These are phyloP conservation scores for Paramormyrops hopkinsi DNA, from an alignment of 2,797 vertebrate species.

Conservation along the genomic window DNA sequence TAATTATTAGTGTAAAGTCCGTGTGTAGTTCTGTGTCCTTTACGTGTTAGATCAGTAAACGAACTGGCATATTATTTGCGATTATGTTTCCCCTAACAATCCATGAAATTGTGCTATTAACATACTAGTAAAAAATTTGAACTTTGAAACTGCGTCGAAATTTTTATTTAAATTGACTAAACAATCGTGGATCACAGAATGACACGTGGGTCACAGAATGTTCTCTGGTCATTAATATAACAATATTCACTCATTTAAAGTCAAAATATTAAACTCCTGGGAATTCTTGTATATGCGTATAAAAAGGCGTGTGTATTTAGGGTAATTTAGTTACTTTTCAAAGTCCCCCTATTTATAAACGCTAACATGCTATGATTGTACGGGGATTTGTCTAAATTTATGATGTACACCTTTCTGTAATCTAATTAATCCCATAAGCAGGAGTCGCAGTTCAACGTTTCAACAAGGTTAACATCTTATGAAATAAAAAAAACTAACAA, in stretches of 20 bases:
- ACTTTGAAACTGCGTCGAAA: not conserved
- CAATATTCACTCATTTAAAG: not conserved
- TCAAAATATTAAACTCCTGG: not conserved
- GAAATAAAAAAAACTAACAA: not conserved
- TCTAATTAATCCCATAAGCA: not conserved
- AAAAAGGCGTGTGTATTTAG: not conserved
- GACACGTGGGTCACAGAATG: not conserved
- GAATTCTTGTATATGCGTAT: not conserved
- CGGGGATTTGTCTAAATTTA: not conserved
- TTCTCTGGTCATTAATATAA: not conserved
- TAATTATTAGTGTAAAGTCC: not conserved
- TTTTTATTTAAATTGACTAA: not conserved
- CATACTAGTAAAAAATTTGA: too few species aligned
- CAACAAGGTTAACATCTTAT: not conserved
- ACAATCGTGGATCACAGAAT: too few species aligned
- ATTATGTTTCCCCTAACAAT: not conserved
- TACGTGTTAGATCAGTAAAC: not conserved
- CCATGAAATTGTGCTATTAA: not conserved
- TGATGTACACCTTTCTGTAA: not conserved
- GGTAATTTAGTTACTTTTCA: not conserved
- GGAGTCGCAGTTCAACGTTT: not conserved
- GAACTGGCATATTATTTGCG: not conserved
- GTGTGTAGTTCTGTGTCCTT: not conserved
- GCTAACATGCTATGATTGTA: not conserved
- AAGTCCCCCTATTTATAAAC: not conserved